phyloP scores from a whole-genome alignment of 2,888 invertebrate genomes.

The Acronicta psi region DNA sequence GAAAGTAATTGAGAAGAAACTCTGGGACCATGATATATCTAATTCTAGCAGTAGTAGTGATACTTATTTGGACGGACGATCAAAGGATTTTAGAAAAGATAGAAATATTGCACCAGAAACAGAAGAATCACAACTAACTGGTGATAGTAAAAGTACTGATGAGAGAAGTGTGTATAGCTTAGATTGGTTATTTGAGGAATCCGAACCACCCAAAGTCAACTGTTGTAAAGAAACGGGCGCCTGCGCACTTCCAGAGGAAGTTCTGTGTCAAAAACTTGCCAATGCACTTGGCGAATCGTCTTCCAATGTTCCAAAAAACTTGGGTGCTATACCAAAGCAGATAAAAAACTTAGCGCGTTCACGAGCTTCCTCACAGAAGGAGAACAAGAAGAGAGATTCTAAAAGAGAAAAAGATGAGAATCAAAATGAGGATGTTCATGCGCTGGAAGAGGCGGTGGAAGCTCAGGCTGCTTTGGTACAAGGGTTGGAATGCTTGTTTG shows the following conservation, averaged over 20 bases:
- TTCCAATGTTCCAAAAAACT: conserved; percentile 89
- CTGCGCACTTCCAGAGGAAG: conserved; percentile 69
- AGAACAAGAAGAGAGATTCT: conserved; percentile 86
- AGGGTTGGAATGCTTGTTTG: conserved; percentile 87
- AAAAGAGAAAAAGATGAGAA: conserved; percentile 83
- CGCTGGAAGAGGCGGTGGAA: conserved; percentile 82
- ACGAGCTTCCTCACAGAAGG: conserved; percentile 89
- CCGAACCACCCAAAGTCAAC: conserved; percentile 59
- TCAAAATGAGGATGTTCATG: conserved; percentile 76
- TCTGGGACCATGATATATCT: conserved; percentile 88
- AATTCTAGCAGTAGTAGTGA: conserved; percentile 90
- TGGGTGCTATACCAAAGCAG: conserved; percentile 93
- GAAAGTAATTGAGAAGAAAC: conserved; percentile 76
- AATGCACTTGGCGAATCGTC: conserved; percentile 82
- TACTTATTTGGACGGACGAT: conserved; percentile 78
- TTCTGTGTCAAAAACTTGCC: conserved; percentile 73
- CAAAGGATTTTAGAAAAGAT: conserved; percentile 64
- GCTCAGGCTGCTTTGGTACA: conserved; percentile 89
- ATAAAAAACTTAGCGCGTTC: conserved; percentile 88
- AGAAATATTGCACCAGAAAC: conserved; percentile 69
- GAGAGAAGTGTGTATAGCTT: conserved; percentile 84
- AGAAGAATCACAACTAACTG: conserved; percentile 76
- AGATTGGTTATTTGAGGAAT: conserved; percentile 85
- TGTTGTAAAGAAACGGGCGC: conserved; percentile 68
- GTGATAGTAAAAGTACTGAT: conserved; percentile 81